Percentiles rank a stretch among this genome's conserved stretches.
Evolutionary conservation across 2,797 vertebrate genomes (phyloP).

Genomic region (Betta splendens): DNA sequence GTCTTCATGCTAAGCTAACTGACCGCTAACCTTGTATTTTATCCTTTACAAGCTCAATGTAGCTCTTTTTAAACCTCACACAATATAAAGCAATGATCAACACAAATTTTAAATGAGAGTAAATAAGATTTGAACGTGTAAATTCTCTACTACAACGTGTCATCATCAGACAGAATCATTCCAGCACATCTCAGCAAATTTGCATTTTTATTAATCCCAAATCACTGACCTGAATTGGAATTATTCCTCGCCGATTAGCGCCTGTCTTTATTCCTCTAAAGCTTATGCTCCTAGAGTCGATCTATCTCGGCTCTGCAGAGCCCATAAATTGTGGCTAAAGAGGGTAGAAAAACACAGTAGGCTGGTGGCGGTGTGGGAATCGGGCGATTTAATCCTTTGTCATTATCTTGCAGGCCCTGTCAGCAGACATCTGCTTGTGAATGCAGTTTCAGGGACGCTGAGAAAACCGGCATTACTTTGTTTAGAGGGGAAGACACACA

Average conservation of each 20-base stretch:
- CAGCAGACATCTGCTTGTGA: constrained; percentile 79
- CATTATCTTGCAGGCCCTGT: constrained; percentile 76
- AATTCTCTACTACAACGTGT: constrained; percentile 23
- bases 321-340: constrained; percentile 77
- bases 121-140: constrained; percentile 14
- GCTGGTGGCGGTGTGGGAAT: constrained; percentile 74
- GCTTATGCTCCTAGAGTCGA: constrained; percentile 68
- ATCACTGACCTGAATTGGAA: constrained; percentile 71
- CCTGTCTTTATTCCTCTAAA: constrained; percentile 70
- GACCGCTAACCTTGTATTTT: background rate
- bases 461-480: constrained; percentile 61
- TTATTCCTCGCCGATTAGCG: constrained; percentile 72
- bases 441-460: constrained; percentile 64
- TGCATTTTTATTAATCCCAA: constrained; percentile 81
- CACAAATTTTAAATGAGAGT: too few species aligned
- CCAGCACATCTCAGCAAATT: constrained; percentile 73
- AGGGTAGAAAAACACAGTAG: constrained; percentile 77
- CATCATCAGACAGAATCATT: constrained; percentile 60
- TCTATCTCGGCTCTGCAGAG: constrained; percentile 77
- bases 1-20: background rate
- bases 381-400: constrained; percentile 80
- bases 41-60: background rate
- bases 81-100: background rate
- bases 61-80: background rate
- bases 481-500: constrained; percentile 71